Base-by-base conservation (phyloP, 2,113 vertebrate species). In the Pyrgilauda ruficollis region DNA sequence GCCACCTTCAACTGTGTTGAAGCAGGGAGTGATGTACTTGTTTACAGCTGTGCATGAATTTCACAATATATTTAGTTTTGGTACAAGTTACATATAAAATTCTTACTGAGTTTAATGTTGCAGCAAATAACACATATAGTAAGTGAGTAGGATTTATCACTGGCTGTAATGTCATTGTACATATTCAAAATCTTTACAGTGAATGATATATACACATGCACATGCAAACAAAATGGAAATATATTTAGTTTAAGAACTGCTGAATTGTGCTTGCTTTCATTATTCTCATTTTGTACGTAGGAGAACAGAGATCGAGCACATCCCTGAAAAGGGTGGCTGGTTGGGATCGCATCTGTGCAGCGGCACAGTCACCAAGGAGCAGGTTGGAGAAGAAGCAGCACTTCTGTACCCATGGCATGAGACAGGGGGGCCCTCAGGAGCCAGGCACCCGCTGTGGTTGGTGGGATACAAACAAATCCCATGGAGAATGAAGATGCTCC, bases 61-160 rank as follows among this genome's bases (percentile, higher is more conserved):
- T 94, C 86, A 93, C 92, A 93, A 87, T 93, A 95, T 95, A 97
- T 96, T 96, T 96, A 28, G 87, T 95, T 97, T 95, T 94, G 91
- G 94, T 96, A 90, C 91, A 95, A 93, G 94, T 91, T 97, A 94
- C 90, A 90, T 94, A 94, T 93, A 92, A 96, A 97, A 96, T 96
- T 96, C 94, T 94, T 84, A 96, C 83, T 56, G 89, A 94, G 94
- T 90, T 96, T 97, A 96, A 97, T 97, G 95, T 95, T 96, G 89
- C 96, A 97, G 94, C 95, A 97, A 97, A 96, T 96, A 97, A 95
- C 86, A 66, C 81, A 87, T 80, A 97, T 74, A 96, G 89, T 96
- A 97, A 97, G 97, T 14, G 49, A 94, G 91, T 13, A 87, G 95
- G 96, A 97, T 97, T 97, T 97, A 97, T 94, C 73, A 90, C 94